Evolutionary conservation across 2,888 invertebrate genomes (phyloP), one percentile per base, ranked within the genome.

Genomic region (Prosapia bicincta): DNA sequence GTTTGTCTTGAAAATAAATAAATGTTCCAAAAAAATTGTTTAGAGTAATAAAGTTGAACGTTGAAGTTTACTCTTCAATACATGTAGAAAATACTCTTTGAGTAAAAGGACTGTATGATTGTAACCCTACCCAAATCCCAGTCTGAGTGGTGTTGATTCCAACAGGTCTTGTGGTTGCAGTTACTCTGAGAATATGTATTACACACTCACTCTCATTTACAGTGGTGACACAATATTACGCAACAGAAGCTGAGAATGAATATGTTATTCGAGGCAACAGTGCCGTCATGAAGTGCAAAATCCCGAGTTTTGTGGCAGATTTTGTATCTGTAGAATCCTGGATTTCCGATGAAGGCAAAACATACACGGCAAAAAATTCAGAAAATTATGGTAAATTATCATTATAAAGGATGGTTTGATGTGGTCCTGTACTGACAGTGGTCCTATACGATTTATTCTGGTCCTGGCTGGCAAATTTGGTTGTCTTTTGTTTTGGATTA

Each of bases 261-360:
- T 95, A 95, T 86, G 95, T 93, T 77, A 96, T 96, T 83, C 91
- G 94, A 81, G 96, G 96, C 82, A 96, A 96, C 86, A 91, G 95
- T 83, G 95, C 94, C 79, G 92, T 95, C 80, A 88, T 95, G 83
- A 95, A 95, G 87, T 96, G 95, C 87, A 93, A 94, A 83, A 93
- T 96, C 83, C 97, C 97, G 70, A 95, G 95, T 80, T 97, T 96
- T 86, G 96, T 97, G 79, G 94, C 95, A 79, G 96, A 97, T 87
- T 97, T 96, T 86, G 94, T 97, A 78, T 90, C 88, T 83, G 94
- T 97, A 81, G 88, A 93, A 72, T 93, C 94, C 67, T 95, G 95
- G 95, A 92, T 93, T 81, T 93, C 93, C 81, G 93, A 94, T 85
- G 89, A 92, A 82, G 90, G 90, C 77, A 92, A 92, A 84, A 90